A percentile compares a stretch with the other conserved stretches of the same genome.
Conservation (phyloP, 2,113 vertebrate genomes). For the Silurus meridionalis region DNA sequence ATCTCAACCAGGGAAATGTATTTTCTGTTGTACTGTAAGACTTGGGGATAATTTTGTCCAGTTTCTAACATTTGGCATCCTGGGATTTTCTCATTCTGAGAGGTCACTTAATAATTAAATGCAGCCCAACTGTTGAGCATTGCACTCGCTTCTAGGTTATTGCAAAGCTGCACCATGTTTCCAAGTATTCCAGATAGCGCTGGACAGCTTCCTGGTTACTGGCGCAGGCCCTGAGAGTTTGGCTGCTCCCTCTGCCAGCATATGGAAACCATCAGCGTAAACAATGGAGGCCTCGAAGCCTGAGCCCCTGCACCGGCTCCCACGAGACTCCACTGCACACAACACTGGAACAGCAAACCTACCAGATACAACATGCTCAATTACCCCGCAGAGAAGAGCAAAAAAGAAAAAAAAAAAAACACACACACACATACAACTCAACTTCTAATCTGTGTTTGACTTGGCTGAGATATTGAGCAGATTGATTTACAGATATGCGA, state of each 20-base stretch:
- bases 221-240: slow-evolving; percentile 73
- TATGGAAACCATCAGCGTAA: slow-evolving; percentile 95
- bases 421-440: slow-evolving; percentile 63
- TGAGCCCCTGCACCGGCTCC: slow-evolving; percentile 79
- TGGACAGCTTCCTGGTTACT: slow-evolving; percentile 73
- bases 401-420: slow-evolving; percentile 44
- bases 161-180: slow-evolving; percentile 68
- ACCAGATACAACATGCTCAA: slow-evolving; percentile 78
- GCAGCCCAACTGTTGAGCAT: slow-evolving; percentile 38
- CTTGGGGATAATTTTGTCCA: slow-evolving; percentile 18
- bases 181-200: slow-evolving; percentile 76
- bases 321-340: slow-evolving; percentile 78
- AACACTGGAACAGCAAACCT: slow-evolving; percentile 81
- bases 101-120: slow-evolving; percentile 52
- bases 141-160: slow-evolving; percentile 56
- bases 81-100: slow-evolving; percentile 40
- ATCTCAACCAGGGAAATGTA: slow-evolving; percentile 6
- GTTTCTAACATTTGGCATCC: slow-evolving; percentile 40
- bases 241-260: slow-evolving; percentile 82
- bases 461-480: slow-evolving; percentile 73
- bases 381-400: slow-evolving; percentile 70
- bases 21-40: slow-evolving; percentile 8
- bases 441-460: slow-evolving; percentile 81
- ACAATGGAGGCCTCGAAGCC: slow-evolving; percentile 89
- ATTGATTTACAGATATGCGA: slow-evolving; percentile 65